Evolutionary conservation across 1,140 invertebrate species (phyloP).

Genomic region (Drosophila sturtevanti): DNA sequence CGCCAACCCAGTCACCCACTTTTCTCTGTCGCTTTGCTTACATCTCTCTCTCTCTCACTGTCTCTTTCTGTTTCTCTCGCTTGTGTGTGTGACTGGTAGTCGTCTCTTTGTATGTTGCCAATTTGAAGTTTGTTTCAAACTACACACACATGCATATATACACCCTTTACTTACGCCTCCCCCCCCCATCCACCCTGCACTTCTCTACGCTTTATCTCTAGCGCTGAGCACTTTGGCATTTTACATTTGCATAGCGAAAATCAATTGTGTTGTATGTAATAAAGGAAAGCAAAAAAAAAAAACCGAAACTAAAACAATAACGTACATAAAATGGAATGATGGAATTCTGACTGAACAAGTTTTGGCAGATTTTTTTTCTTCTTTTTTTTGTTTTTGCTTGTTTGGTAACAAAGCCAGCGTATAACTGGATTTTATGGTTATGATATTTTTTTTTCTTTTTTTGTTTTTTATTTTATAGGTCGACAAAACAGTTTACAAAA

Average conservation of each 20-base stretch:
- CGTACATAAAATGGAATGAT: slow-evolving; percentile 30
- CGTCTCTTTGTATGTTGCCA: slow-evolving; percentile 45
- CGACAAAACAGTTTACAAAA: not conserved
- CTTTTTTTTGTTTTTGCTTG: too few species aligned
- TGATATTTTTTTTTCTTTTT: not conserved
- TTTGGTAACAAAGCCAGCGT: not conserved
- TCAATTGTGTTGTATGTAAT: slow-evolving; percentile 61
- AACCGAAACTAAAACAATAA: slow-evolving; percentile 8
- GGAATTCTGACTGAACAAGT: slow-evolving; percentile 28
- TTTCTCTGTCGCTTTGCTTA: slow-evolving; percentile 20
- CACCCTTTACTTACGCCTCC: not conserved
- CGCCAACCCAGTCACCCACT: slow-evolving; percentile 1
- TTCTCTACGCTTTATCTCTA: not conserved
- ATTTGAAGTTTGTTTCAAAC: slow-evolving; percentile 71
- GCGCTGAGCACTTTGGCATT: slow-evolving; percentile 47
- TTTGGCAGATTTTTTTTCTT: slow-evolving; percentile 4
- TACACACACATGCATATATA: slow-evolving; percentile 21
- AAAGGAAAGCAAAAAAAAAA: slow-evolving; percentile 41
- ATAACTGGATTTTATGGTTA: slow-evolving; percentile 6
- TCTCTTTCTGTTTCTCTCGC: not conserved
- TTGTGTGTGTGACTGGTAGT: slow-evolving; percentile 30
- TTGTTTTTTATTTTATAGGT: not conserved
- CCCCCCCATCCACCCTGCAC: not conserved
- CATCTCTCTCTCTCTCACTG: not conserved
- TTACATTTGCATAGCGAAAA: slow-evolving; percentile 68